Base-by-base conservation (phyloP, 2,888 invertebrate species). In the Gari tellinella region DNA sequence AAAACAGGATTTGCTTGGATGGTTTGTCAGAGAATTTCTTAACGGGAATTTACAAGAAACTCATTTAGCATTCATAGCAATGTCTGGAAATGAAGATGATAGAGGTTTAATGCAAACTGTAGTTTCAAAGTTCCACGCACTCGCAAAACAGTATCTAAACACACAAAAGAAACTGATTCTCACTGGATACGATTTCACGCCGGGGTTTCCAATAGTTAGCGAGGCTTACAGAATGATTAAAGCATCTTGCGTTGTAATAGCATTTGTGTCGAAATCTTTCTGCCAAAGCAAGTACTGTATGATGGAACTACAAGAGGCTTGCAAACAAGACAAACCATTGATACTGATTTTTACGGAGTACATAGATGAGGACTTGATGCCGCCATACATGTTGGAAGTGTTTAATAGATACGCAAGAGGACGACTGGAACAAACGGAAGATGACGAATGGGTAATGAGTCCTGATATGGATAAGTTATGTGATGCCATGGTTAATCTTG, bases 271-370 rank as follows among this genome's bases (percentile, higher is more conserved):
- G 14, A 17, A 23, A 19, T n/a, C 48, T 21, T 48, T 48, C 23
- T 48, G 48, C 23, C n/a, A n/a, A 23, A 48, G 48, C 21, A 23
- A 17, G 3, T 51, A 26, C 25, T 51, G 51, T 23, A 15, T n/a
- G 25, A 51, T 51, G 51, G 51, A 51, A 17, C 31, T 51, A 17
- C 23, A 51, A 31, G 51, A 51, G 15, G 51, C 51, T 2, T 26
- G 26, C 51, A 15, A 25, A 15, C 51, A 51, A 26, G 26, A 26
- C 4, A 51, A 51, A n/a, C 51, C 51, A 15, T 25, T 51, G 15
- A 51, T 51, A 25, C 31, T 51, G 15, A 26, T 51, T 17, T 26
- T 51, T 15, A 25, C 10, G 26, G 51, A 51, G 4, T 2, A 23
- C n/a, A 26, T 51, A 10, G 17, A 51, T n/a, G 15, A 26, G 14